Conservation (phyloP, 2,797 vertebrate species). For the Cirrhinus mrigala region DNA sequence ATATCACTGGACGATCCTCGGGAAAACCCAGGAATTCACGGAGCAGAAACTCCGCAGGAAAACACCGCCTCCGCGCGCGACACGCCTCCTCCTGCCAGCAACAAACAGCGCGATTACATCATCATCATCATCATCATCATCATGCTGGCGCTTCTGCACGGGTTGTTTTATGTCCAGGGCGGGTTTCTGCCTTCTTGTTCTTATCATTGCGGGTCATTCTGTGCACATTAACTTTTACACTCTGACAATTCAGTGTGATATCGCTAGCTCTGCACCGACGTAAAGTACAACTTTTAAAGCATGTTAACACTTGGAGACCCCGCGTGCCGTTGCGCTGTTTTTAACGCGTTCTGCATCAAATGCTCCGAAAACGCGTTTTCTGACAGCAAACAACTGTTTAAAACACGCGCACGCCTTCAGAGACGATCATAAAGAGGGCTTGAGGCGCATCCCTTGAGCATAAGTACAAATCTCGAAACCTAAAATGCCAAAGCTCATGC, state of each 20-base stretch:
- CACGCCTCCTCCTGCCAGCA: neutral
- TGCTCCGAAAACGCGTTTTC: neutral
- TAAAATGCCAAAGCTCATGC: neutral
- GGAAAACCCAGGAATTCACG: constrained; percentile 68
- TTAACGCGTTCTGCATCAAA: neutral
- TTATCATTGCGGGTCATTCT: neutral
- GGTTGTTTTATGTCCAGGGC: too few species aligned
- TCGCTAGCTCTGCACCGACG: neutral
- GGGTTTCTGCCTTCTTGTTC: too few species aligned
- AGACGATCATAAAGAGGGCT: neutral
- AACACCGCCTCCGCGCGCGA: constrained; percentile 65
- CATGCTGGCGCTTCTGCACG: too few species aligned
- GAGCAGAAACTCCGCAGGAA: constrained; percentile 71
- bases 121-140: neutral
- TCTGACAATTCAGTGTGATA: too few species aligned
- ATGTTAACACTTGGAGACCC: neutral
- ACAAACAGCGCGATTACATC: neutral
- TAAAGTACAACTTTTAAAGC: neutral
- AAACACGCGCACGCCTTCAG: neutral
- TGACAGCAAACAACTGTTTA: neutral
- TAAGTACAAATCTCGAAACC: neutral
- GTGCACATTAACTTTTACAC: neutral
- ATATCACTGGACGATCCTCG: constrained; percentile 39
- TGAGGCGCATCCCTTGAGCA: neutral
- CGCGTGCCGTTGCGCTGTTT: neutral